These are phyloP conservation scores for Ctenochaetus hawaiiensis DNA, from an alignment of 2,797 vertebrate species.

Conservation along the genomic window DNA sequence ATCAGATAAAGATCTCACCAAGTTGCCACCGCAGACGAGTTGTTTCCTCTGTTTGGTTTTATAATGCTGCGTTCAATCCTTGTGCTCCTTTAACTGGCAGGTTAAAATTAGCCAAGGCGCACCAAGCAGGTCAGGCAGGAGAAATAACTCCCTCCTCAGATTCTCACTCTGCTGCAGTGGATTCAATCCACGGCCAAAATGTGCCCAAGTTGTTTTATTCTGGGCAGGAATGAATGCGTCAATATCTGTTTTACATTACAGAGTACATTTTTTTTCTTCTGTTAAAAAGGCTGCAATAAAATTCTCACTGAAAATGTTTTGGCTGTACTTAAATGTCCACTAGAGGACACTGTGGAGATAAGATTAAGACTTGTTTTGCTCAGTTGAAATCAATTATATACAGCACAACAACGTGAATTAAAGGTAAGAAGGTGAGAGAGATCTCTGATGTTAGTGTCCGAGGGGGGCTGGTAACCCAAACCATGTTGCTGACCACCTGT, in stretches of 20 bases:
- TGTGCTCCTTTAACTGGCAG: slow-evolving; percentile 37
- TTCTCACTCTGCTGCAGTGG: not conserved
- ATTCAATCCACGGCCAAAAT: slow-evolving; percentile 2
- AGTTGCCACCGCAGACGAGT: slow-evolving; percentile 9
- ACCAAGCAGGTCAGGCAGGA: slow-evolving; percentile 48
- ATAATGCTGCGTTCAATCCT: slow-evolving; percentile 37
- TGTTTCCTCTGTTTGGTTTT: slow-evolving; percentile 42
- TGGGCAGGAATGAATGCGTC: not conserved
- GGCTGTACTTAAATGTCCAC: slow-evolving; percentile 30
- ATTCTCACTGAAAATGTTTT: not conserved
- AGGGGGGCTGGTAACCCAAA: slow-evolving; percentile 56
- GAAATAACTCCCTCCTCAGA: slow-evolving; percentile 14
- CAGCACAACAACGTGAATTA: not conserved
- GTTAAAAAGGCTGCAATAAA: not conserved
- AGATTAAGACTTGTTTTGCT: not conserved
- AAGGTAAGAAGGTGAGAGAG: not conserved
- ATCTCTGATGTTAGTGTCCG: slow-evolving; percentile 20
- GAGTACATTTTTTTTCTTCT: not conserved
- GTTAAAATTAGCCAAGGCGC: slow-evolving; percentile 77
- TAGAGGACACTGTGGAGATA: slow-evolving; percentile 46
- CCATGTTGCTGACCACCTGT: slow-evolving; percentile 64
- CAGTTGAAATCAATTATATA: slow-evolving; percentile 2
- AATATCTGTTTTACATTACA: not conserved
- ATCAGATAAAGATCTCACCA: slow-evolving; percentile 55
- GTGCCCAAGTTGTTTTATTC: not conserved